These are phyloP conservation scores for Ochropleura leucogaster DNA, from an alignment of 2,888 invertebrate genomes.

Conservation along the genomic window DNA sequence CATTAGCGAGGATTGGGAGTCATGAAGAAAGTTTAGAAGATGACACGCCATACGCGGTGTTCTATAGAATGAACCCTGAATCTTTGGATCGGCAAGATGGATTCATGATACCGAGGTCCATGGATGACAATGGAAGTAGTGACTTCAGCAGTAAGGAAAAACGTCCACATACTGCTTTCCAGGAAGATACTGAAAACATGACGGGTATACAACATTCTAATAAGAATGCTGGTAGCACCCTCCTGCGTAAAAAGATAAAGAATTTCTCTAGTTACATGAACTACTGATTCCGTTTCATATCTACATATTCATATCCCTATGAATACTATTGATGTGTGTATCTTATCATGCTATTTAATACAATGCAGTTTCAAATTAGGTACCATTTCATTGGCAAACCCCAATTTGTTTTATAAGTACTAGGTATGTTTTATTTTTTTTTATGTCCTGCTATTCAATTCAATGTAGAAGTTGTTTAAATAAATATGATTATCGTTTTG, in stretches of 20 bases:
- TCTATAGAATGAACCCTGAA: slow-evolving; percentile 77
- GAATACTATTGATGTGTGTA: slow-evolving; percentile 42
- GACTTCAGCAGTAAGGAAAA: slow-evolving; percentile 58
- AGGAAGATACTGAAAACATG: slow-evolving; percentile 48
- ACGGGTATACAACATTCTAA: slow-evolving; percentile 42
- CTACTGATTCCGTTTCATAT: slow-evolving; percentile 31
- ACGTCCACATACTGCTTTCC: slow-evolving; percentile 40
- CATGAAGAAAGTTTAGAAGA: slow-evolving; percentile 69
- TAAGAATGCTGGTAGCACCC: slow-evolving; percentile 51
- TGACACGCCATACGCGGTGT: slow-evolving; percentile 77
- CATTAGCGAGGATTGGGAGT: slow-evolving; percentile 66
- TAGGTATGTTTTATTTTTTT: slow-evolving; percentile 60
- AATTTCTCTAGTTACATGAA: slow-evolving; percentile 66
- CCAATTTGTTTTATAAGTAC: slow-evolving; percentile 56
- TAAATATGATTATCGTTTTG: slow-evolving; percentile 61
- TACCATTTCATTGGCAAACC: slow-evolving; percentile 42
- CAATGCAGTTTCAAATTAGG: slow-evolving; percentile 56
- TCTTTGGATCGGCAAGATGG: slow-evolving; percentile 66
- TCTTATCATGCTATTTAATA: slow-evolving; percentile 54
- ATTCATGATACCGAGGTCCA: slow-evolving; percentile 56
- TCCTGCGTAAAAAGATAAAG: slow-evolving; percentile 69
- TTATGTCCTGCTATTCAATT: slow-evolving; percentile 48
- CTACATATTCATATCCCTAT: slow-evolving; percentile 26
- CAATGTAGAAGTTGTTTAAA: slow-evolving; percentile 62
- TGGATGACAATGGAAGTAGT: slow-evolving; percentile 55